Conservation (phyloP, 2,113 vertebrate genomes). For the Pseudorectes ferrugineus region DNA sequence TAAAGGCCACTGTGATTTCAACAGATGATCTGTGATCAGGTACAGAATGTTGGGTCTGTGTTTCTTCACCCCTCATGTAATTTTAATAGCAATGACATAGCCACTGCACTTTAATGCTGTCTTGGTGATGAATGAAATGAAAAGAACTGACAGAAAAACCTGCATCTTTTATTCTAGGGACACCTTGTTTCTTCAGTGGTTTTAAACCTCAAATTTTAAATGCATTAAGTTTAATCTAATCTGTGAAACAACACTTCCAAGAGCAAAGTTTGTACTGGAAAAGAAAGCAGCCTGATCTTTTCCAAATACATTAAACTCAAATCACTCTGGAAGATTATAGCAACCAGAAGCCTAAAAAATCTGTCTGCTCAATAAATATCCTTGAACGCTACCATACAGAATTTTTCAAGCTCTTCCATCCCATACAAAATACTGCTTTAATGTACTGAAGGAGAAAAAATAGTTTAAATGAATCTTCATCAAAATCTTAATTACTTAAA, state of each 20-base stretch:
- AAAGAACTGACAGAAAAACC: not conserved
- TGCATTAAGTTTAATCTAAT: not conserved
- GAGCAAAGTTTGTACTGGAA: not conserved
- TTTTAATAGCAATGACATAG: not conserved
- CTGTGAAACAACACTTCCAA: not conserved
- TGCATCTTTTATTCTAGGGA: not conserved
- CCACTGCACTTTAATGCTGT: not conserved
- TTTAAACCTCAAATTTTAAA: not conserved
- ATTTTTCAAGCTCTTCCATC: not conserved
- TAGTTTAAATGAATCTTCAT: not conserved
- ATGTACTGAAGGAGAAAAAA: not conserved
- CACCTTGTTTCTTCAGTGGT: not conserved
- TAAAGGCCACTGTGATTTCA: not conserved
- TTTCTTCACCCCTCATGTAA: not conserved
- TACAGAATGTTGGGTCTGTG: not conserved
- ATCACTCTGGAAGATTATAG: not conserved
- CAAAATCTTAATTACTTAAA: not conserved
- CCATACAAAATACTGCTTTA: not conserved
- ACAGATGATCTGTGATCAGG: not conserved
- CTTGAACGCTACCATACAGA: not conserved
- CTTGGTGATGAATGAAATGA: not conserved
- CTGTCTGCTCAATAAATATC: not conserved
- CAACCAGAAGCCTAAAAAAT: not conserved
- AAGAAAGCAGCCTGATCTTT: not conserved
- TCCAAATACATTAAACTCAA: not conserved